A percentile compares a stretch with the other conserved stretches of the same genome.
Evolutionary conservation across 1,140 invertebrate species (phyloP).

Genomic region (Oryctes rhinoceros): DNA sequence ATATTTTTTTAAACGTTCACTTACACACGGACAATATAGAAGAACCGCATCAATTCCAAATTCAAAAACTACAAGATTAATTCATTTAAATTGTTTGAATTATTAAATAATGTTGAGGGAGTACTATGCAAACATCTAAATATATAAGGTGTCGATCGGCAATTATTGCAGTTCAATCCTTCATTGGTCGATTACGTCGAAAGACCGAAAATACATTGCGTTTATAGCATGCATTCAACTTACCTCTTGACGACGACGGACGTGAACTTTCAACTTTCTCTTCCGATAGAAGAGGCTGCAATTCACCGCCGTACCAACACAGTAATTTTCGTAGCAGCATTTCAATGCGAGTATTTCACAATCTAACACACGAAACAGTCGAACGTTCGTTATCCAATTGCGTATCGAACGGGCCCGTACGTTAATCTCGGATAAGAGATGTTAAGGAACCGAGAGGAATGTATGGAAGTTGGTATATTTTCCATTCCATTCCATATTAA

Average conservation of each 20-base stretch:
- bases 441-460: neutral
- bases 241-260: neutral
- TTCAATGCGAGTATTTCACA: neutral
- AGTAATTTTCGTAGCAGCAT: slow-evolving; percentile 4
- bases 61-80: too few species aligned
- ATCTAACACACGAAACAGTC: neutral
- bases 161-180: too few species aligned
- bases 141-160: too few species aligned
- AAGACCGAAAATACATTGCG: neutral
- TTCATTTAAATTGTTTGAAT: too few species aligned
- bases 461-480: neutral
- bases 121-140: too few species aligned
- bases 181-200: too few species aligned
- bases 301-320: neutral
- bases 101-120: too few species aligned
- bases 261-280: neutral
- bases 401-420: neutral
- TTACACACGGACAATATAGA: too few species aligned
- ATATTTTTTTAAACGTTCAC: too few species aligned
- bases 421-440: neutral
- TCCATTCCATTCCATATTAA: neutral
- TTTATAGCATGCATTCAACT: neutral
- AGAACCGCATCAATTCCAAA: too few species aligned
- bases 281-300: neutral
- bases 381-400: neutral